Base-by-base conservation (phyloP, 2,113 vertebrate species). In the Ameiurus melas region DNA sequence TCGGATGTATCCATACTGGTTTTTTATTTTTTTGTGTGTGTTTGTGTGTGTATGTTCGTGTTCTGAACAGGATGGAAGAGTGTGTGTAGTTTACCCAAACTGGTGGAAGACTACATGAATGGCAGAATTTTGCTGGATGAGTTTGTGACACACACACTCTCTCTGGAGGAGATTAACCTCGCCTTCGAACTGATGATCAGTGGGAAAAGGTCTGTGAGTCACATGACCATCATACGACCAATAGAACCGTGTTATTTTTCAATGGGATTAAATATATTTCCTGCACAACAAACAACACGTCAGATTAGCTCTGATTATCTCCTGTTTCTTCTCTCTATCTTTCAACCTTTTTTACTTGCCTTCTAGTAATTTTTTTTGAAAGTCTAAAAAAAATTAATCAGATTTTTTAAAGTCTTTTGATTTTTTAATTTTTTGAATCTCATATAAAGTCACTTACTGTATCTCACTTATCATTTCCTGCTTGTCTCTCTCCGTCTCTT, bases 111-210 rank as follows among this genome's bases (percentile, higher is more conserved):
- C 80, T 96, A 95, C 82, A 94, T 95, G 93, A 93, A 89, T 39
- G 94, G 94, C 73, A 96, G 93, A 17, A 89, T 96, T 90, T 92
- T 91, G 89, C 90, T 96, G 86, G 95, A 97, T 68, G 91, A 94
- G 84, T 94, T 97, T 93, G 95, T 97, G 90, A 96, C 95, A 1
- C 95, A 96, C 89, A 95, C 89, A 2, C 88, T 97, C 91, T 84
- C 92, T 53, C 91, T 96, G 60, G 89, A 92, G 68, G 93, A 95
- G 91, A 92, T 96, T 90, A 96, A 95, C 60, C 93, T 96, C 88
- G 96, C 94, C 83, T 94, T 96, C 90, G 92, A 95, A 47, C 92
- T 96, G 78, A 90, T 96, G 91, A 93, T 90, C 17, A 36, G 85
- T 36, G 95, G 95, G 36, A 92, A 93, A 85, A 95, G 95, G 95